Percentiles rank a stretch among this genome's conserved stretches.
phyloP scores from a whole-genome alignment of 2,797 vertebrate genomes.

The Melanotaenia nigrans region DNA sequence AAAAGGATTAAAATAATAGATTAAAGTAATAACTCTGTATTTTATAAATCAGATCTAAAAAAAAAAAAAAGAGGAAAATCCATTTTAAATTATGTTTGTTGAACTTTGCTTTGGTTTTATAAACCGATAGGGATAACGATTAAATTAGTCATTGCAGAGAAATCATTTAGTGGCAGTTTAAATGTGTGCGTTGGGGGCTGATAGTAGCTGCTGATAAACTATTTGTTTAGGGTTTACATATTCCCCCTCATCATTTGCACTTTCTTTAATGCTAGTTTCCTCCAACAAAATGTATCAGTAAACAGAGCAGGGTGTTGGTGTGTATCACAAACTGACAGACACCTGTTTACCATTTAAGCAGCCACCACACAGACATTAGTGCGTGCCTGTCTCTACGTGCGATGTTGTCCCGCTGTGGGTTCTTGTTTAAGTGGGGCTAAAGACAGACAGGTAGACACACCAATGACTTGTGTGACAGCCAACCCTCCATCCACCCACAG shows the following conservation, averaged over 20 bases:
- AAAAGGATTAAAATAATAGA: not conserved
- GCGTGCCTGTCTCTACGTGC: conserved; percentile 6
- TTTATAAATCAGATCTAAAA: not conserved
- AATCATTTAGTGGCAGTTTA: not conserved
- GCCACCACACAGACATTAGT: conserved; percentile 16
- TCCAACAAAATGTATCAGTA: conserved; percentile 39
- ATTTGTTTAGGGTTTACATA: not conserved
- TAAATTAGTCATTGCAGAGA: not conserved
- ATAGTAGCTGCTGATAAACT: not conserved
- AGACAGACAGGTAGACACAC: conserved; percentile 61
- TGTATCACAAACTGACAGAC: conserved; percentile 45
- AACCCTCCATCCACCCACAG: conserved; percentile 38
- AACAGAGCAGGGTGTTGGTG: conserved; percentile 51
- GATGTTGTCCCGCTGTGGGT: conserved; percentile 29
- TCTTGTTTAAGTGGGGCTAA: conserved; percentile 44
- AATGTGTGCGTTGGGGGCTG: not conserved
- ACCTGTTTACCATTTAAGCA: conserved; percentile 67
- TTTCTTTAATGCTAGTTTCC: conserved; percentile 15
- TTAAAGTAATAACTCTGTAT: not conserved
- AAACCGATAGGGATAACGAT: not conserved
- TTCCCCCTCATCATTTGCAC: not conserved
- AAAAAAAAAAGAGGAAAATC: not conserved
- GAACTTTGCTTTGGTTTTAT: not conserved
- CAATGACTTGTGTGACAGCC: conserved; percentile 60
- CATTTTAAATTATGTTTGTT: not conserved